Percentiles rank a stretch among this genome's conserved stretches.
These are phyloP conservation scores for Xestia xanthographa DNA, from an alignment of 2,888 invertebrate genomes.

Conservation along the genomic window DNA sequence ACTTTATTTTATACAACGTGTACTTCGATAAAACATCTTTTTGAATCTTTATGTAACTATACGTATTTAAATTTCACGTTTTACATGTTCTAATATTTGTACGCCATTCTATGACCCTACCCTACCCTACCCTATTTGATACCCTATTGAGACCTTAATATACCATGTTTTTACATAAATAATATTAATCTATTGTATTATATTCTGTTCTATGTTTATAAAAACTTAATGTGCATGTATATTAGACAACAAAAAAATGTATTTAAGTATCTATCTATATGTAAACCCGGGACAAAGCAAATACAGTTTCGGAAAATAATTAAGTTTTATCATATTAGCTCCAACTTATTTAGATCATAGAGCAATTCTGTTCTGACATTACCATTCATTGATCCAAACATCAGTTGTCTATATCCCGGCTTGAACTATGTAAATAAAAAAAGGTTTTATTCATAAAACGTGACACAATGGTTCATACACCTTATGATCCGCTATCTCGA, in stretches of 20 bases:
- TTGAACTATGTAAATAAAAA: slow-evolving; percentile 26
- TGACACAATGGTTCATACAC: neutral
- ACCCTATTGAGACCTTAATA: too few relatives aligned
- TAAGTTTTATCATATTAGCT: neutral
- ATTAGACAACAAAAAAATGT: neutral
- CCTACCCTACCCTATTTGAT: too few relatives aligned
- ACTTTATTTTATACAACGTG: neutral
- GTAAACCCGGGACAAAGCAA: neutral
- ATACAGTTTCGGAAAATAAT: neutral
- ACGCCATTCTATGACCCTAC: too few relatives aligned
- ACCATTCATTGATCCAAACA: slow-evolving; percentile 22
- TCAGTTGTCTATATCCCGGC: neutral
- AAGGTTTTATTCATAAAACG: slow-evolving; percentile 5
- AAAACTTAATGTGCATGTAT: neutral
- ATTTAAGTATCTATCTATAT: neutral
- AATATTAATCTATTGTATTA: neutral
- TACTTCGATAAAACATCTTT: neutral
- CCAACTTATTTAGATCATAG: neutral
- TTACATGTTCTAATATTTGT: neutral
- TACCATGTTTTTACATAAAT: neutral
- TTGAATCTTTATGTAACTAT: neutral
- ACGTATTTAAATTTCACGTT: neutral
- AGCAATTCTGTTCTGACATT: neutral
- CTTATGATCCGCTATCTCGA: neutral
- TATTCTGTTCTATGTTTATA: neutral